These are phyloP conservation scores for Pantherophis vulpinus DNA, from an alignment of 2,797 vertebrate genomes.

Conservation along the genomic window DNA sequence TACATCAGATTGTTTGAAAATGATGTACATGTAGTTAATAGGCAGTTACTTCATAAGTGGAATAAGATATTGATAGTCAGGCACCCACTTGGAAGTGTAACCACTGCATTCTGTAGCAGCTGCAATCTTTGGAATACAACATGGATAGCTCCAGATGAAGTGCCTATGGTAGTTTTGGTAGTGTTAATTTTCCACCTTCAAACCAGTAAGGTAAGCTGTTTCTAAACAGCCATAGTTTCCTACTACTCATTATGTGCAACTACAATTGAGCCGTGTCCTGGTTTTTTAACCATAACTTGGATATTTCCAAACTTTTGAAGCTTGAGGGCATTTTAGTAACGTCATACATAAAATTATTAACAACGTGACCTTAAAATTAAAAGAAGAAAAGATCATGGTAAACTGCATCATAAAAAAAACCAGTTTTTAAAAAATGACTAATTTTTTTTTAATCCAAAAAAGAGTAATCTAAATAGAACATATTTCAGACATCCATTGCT, in stretches of 20 bases:
- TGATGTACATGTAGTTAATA: background rate
- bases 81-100: background rate
- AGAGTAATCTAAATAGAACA: background rate
- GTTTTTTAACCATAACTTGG: slow-evolving; percentile 12
- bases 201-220: background rate
- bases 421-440: background rate
- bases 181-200: background rate
- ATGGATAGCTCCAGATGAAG: background rate
- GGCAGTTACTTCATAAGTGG: background rate
- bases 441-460: background rate
- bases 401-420: background rate
- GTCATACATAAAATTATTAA: background rate
- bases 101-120: background rate
- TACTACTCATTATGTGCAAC: background rate
- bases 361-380: background rate
- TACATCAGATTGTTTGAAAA: background rate
- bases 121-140: background rate
- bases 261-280: background rate
- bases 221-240: background rate
- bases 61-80: background rate
- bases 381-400: background rate
- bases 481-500: background rate
- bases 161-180: background rate
- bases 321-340: background rate
- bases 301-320: slow-evolving; percentile 2